Conservation (phyloP, 2,113 vertebrate genomes). For the Nothoprocta perdicaria region DNA sequence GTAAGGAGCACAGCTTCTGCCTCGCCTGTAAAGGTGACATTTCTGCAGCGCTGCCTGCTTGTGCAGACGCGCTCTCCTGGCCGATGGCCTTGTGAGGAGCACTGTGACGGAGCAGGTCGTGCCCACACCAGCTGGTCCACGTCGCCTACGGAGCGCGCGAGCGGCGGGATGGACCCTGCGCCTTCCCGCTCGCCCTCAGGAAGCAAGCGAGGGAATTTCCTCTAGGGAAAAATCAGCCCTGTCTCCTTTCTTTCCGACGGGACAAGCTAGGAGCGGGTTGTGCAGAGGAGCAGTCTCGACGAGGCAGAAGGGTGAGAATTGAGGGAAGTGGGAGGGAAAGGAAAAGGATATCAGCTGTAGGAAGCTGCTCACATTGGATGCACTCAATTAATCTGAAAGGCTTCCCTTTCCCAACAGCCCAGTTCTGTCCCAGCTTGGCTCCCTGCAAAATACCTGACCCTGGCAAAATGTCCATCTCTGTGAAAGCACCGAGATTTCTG, state of each 20-base stretch:
- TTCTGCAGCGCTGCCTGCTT: background rate
- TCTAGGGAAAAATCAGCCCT: background rate
- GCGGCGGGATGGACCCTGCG: background rate
- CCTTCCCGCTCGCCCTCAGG: background rate
- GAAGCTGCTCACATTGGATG: background rate
- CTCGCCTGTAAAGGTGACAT: constrained; percentile 21
- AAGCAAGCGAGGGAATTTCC: background rate
- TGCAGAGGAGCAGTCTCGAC: background rate
- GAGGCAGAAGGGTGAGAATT: background rate
- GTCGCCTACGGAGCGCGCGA: no score
- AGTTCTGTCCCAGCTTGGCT: background rate
- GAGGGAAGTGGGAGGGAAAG: background rate
- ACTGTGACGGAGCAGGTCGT: constrained; percentile 43
- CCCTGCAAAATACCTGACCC: background rate
- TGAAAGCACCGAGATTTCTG: rapidly evolving
- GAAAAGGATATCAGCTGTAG: background rate
- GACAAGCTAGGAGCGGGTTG: background rate
- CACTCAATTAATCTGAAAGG: background rate
- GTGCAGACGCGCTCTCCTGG: constrained; percentile 16
- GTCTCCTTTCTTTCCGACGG: background rate
- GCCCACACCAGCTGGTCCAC: background rate
- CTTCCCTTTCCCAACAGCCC: background rate
- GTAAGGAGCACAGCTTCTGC: background rate
- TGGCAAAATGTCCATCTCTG: background rate
- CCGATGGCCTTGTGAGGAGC: constrained; percentile 33